Conservation (phyloP, 2,888 invertebrate genomes). For the Aproaerema taeniolella region DNA sequence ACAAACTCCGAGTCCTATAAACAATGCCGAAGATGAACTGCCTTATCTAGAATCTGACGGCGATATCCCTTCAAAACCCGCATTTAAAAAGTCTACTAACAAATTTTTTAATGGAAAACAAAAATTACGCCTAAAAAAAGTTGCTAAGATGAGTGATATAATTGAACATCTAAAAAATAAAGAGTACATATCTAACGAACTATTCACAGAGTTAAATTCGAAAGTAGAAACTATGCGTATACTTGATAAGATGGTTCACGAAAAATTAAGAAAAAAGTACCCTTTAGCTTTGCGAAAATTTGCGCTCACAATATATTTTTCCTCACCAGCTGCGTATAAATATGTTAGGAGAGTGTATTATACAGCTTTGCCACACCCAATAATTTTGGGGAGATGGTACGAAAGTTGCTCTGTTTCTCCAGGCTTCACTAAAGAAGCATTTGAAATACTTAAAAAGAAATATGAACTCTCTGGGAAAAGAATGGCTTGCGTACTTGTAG, state of each 20-base stretch:
- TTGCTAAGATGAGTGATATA: neutral
- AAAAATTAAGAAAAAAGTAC: too few species aligned
- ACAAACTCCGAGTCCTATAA: neutral
- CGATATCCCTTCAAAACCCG: too few species aligned
- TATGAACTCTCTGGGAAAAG: slow-evolving; percentile 8
- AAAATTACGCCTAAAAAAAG: slow-evolving; percentile 2
- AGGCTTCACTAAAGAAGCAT: slow-evolving; percentile 17
- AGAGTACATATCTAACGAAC: slow-evolving; percentile 2
- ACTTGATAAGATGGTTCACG: slow-evolving; percentile 4
- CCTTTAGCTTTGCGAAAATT: slow-evolving; percentile 7
- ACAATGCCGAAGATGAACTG: neutral
- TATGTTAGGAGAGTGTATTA: slow-evolving; percentile 14
- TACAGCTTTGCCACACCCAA: slow-evolving; percentile 15
- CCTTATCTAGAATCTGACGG: neutral
- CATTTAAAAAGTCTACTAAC: neutral
- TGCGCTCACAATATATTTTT: slow-evolving; percentile 11
- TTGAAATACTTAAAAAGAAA: slow-evolving; percentile 15
- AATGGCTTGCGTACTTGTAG: slow-evolving; percentile 17
- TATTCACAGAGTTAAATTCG: slow-evolving; percentile 10
- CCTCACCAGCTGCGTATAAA: slow-evolving; percentile 15
- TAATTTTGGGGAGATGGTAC: slow-evolving; percentile 16
- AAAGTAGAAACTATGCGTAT: slow-evolving; percentile 10
- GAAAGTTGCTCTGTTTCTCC: slow-evolving; percentile 3
- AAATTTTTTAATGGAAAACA: neutral
- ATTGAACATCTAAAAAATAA: slow-evolving; percentile 3